phyloP scores from a whole-genome alignment of 2,888 invertebrate genomes.

The Microplitis deprimator region DNA sequence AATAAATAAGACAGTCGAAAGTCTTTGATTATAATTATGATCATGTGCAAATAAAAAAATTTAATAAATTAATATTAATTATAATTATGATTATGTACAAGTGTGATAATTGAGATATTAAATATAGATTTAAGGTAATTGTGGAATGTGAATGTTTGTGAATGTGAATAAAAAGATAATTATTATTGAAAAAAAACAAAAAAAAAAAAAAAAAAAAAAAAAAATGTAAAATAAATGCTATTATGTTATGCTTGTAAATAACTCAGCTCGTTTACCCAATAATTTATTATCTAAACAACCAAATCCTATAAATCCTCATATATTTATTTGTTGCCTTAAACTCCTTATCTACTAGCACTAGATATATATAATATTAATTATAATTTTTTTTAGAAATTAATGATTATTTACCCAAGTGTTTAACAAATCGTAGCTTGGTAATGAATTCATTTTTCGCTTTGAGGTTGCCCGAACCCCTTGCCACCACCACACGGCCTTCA shows the following conservation, averaged over 20 bases:
- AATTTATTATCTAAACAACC: slow-evolving; percentile 25
- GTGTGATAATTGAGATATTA: slow-evolving; percentile 45
- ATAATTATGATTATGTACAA: slow-evolving; percentile 10
- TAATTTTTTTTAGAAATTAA: slow-evolving; percentile 32
- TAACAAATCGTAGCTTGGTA: slow-evolving; percentile 59
- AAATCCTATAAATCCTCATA: slow-evolving; percentile 28
- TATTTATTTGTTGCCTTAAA: slow-evolving; percentile 19
- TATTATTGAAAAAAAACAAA: slow-evolving; percentile 8
- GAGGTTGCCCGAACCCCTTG: slow-evolving; percentile 51
- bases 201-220: no score
- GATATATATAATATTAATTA: no score
- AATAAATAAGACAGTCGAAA: neutral
- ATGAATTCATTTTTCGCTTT: slow-evolving; percentile 59
- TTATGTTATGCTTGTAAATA: slow-evolving; percentile 68
- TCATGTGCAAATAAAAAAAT: slow-evolving; percentile 26
- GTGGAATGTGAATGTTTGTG: slow-evolving; percentile 44
- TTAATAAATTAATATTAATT: slow-evolving; percentile 1
- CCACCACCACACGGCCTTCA: slow-evolving; percentile 53
- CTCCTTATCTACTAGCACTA: no score
- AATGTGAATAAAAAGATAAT: slow-evolving; percentile 52
- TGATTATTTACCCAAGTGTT: slow-evolving; percentile 35
- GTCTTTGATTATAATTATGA: neutral
- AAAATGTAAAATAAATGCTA: slow-evolving; percentile 68
- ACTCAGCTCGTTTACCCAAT: slow-evolving; percentile 23
- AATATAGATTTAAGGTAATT: slow-evolving; percentile 41